These are phyloP conservation scores for Neolamprologus longior DNA, from an alignment of 2,113 vertebrate species.

Conservation along the genomic window DNA sequence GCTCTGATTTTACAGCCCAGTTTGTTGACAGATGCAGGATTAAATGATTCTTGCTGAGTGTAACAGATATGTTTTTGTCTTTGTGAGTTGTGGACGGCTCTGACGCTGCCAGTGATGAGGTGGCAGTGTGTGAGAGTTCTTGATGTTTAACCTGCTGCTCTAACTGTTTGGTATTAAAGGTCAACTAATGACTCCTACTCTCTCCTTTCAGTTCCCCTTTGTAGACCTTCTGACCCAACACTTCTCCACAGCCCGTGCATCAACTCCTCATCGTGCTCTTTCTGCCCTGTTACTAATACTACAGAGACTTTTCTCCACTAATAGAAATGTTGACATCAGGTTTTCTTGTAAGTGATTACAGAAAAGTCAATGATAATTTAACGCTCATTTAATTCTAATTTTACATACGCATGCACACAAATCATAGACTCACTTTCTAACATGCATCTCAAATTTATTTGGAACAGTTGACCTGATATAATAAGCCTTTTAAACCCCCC, in stretches of 20 bases:
- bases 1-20: neutral
- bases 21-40: neutral
- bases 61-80: neutral
- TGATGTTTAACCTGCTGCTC: neutral
- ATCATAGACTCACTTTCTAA: neutral
- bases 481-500: fast-evolving
- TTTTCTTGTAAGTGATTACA: neutral
- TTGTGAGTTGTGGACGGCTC: neutral
- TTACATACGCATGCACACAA: neutral
- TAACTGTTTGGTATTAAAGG: neutral
- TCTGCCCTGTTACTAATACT: neutral
- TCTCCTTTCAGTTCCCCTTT: neutral
- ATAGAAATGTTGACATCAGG: neutral
- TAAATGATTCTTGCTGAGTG: neutral
- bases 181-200: neutral
- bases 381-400: fast-evolving
- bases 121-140: neutral
- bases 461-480: neutral
- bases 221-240: neutral
- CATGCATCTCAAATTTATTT: neutral
- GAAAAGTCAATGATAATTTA: neutral
- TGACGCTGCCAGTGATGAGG: neutral
- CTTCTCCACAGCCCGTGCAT: neutral
- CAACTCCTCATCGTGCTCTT: neutral
- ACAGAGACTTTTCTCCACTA: neutral